A percentile compares a stretch with the other conserved stretches of the same genome.
Evolutionary conservation across 2,113 vertebrate genomes (phyloP).

Genomic region (Coracopsis vasa): DNA sequence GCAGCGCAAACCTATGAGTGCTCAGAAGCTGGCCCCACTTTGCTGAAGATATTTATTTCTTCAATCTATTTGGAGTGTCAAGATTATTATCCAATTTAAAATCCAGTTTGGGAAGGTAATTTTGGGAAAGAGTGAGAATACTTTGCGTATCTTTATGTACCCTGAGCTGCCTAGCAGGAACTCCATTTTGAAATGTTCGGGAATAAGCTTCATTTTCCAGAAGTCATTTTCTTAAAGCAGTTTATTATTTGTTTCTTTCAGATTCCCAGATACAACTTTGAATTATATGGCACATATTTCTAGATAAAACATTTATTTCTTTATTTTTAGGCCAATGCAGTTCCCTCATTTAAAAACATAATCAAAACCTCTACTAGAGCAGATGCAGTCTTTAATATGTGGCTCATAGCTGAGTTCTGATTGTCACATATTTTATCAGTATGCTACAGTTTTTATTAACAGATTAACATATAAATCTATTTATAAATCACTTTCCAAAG

Average conservation of each 20-base stretch:
- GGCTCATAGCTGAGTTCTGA: constrained; percentile 35
- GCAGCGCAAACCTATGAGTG: background rate
- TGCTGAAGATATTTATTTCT: background rate
- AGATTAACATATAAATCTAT: constrained; percentile 69
- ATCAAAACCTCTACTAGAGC: constrained; percentile 29
- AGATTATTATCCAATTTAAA: constrained; percentile 22
- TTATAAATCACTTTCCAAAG: constrained; percentile 59
- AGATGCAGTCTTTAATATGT: constrained; percentile 58
- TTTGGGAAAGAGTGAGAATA: background rate
- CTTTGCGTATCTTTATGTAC: background rate
- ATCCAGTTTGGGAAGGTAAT: background rate
- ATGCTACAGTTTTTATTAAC: constrained; percentile 65
- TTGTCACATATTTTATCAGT: constrained; percentile 66
- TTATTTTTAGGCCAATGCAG: constrained; percentile 14
- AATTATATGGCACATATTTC: background rate
- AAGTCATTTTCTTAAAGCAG: background rate
- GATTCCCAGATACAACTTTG: background rate
- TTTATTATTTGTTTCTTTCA: constrained; percentile 44
- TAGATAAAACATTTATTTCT: constrained; percentile 46
- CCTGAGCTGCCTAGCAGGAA: background rate
- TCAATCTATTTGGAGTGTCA: background rate
- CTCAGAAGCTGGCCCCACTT: background rate
- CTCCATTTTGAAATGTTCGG: background rate
- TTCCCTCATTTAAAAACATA: constrained; percentile 32
- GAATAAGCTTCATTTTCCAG: constrained; percentile 16